Percentiles rank a stretch among this genome's conserved stretches.
These are phyloP conservation scores for Teleopsis dalmanni DNA, from an alignment of 1,140 invertebrate genomes.

Conservation along the genomic window DNA sequence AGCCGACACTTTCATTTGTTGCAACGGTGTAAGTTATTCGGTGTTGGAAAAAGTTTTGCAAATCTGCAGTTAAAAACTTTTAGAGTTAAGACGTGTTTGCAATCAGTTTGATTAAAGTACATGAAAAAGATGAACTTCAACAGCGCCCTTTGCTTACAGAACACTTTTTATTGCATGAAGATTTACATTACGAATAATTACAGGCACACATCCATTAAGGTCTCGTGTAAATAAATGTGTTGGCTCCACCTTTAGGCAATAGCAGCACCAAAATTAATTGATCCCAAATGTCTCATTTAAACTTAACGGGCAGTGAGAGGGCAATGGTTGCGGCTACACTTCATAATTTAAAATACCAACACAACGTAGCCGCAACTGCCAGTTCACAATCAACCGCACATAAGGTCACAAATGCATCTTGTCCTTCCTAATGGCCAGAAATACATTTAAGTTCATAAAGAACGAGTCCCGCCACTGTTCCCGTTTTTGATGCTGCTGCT, in stretches of 20 bases:
- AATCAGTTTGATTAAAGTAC: constrained; percentile 6
- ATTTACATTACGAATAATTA: too few relatives aligned
- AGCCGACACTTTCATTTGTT: not conserved
- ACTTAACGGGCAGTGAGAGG: not conserved
- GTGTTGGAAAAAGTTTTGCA: not conserved
- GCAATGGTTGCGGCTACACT: not conserved
- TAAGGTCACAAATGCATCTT: not conserved
- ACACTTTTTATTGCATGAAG: not conserved
- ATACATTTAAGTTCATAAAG: constrained; percentile 11
- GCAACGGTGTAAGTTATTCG: not conserved
- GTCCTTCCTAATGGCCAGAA: not conserved
- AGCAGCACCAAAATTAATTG: constrained; percentile 2
- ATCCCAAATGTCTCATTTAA: constrained; percentile 7
- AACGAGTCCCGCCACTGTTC: constrained; percentile 1
- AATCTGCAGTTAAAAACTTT: constrained; percentile 1
- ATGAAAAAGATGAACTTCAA: not conserved
- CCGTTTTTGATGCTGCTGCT: too few relatives aligned
- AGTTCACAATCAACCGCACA: not conserved
- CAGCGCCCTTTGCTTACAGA: not conserved
- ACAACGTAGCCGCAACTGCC: not conserved
- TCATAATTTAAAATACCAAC: constrained; percentile 8
- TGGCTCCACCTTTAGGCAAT: constrained; percentile 3
- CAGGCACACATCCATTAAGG: constrained; percentile 1
- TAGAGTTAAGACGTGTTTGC: constrained; percentile 7
- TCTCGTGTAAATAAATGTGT: not conserved